Evolutionary conservation across 2,888 invertebrate species (phyloP).

Genomic region (Hydraecia micacea): DNA sequence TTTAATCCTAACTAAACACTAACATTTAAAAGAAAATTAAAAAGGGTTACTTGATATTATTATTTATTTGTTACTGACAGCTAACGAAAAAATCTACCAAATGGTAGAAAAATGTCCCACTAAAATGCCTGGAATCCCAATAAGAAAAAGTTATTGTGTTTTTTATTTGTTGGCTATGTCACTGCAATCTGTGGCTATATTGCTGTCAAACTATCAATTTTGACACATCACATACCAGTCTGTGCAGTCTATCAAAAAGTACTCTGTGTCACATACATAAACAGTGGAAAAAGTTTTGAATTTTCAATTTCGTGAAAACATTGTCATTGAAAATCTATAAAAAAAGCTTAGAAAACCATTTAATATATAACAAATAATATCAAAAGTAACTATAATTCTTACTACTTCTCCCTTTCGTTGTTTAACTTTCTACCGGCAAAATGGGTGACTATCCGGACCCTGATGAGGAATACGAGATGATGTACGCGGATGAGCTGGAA

Average conservation of each 20-base stretch:
- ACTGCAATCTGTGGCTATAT: too few species aligned
- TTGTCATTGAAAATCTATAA: background rate
- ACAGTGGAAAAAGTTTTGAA: slow-evolving; percentile 37
- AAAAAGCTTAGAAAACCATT: background rate
- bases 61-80: background rate
- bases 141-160: background rate
- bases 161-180: background rate
- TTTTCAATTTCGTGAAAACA: background rate
- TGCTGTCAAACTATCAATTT: slow-evolving; percentile 2
- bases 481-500: slow-evolving; percentile 93
- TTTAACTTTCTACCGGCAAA: slow-evolving; percentile 54
- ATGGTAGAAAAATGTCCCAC: background rate
- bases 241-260: too few species aligned
- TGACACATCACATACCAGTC: too few species aligned
- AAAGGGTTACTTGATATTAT: background rate
- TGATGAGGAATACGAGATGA: slow-evolving; percentile 92
- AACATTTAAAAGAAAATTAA: background rate
- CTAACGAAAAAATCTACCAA: background rate
- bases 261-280: slow-evolving; percentile 13
- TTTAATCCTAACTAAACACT: background rate
- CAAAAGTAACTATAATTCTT: background rate
- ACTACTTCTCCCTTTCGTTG: background rate
- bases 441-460: slow-evolving; percentile 89
- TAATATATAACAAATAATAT: background rate
- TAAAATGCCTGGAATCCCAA: background rate